Percentiles rank a stretch among this genome's conserved stretches.
Conservation (phyloP, 2,888 invertebrate species). For the Cloeon dipterum region DNA sequence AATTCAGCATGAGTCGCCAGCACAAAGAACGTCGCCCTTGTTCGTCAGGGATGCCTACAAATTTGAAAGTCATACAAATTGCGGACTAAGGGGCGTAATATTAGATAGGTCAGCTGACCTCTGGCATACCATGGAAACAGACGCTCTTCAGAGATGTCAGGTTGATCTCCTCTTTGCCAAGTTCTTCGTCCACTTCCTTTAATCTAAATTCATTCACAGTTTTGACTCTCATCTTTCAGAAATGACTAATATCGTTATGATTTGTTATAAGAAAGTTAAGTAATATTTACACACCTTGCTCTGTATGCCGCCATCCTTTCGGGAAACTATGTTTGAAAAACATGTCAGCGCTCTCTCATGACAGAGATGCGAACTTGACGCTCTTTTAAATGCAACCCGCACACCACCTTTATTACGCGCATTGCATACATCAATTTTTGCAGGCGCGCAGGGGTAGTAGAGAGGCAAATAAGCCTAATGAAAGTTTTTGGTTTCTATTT, state of each 20-base stretch:
- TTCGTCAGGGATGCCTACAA: constrained; percentile 68
- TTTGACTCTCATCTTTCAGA: no score
- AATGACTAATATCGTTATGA: no score
- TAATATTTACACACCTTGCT: constrained; percentile 14
- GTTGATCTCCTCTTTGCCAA: constrained; percentile 47
- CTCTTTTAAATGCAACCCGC: no score
- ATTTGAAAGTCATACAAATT: constrained; percentile 4
- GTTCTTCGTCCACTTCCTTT: constrained; percentile 52
- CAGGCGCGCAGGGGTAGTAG: no score
- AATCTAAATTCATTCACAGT: constrained; percentile 38
- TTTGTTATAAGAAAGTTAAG: no score
- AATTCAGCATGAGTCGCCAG: constrained; percentile 75
- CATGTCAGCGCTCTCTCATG: neutral
- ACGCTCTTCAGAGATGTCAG: constrained; percentile 37
- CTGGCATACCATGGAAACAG: constrained; percentile 51
- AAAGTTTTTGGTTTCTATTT: no score
- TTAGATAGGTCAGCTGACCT: neutral
- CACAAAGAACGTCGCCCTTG: constrained; percentile 58
- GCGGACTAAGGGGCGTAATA: constrained; percentile 2
- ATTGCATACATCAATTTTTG: no score
- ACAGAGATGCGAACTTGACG: no score
- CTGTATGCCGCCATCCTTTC: constrained; percentile 14
- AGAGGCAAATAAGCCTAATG: no score
- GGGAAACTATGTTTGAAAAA: constrained; percentile 1
- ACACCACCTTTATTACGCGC: no score